Conservation (phyloP, 2,797 vertebrate genomes). For the Manis javanica region DNA sequence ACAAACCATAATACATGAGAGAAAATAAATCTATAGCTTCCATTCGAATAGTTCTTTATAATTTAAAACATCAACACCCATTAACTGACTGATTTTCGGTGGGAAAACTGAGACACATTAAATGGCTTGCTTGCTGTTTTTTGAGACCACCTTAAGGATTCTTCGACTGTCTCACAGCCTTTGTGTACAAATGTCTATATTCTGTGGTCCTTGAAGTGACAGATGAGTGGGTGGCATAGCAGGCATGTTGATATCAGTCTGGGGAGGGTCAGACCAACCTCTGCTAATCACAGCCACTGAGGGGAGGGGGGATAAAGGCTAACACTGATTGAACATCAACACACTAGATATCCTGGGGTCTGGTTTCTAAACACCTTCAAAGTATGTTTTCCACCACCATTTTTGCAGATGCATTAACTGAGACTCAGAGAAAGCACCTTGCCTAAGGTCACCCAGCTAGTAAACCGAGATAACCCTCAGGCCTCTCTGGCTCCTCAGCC, state of each 20-base stretch:
- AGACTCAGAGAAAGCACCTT: neutral
- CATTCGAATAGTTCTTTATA: neutral
- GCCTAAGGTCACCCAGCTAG: neutral
- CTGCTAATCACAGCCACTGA: neutral
- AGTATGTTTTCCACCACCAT: neutral
- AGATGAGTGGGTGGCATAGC: neutral
- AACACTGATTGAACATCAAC: neutral
- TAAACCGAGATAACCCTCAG: neutral
- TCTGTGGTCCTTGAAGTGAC: neutral
- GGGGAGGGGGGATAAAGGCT: neutral
- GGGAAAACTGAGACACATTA: neutral
- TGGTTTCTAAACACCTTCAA: neutral
- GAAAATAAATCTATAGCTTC: constrained; percentile 10
- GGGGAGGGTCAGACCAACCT: neutral
- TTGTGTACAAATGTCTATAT: neutral
- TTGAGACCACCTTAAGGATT: neutral
- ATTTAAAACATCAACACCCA: neutral
- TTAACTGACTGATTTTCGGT: neutral
- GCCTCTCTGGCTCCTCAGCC: neutral
- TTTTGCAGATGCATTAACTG: neutral
- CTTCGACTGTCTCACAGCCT: neutral
- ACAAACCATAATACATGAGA: neutral
- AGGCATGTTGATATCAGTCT: neutral
- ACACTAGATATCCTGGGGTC: neutral
- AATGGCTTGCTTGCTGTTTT: neutral